Evolutionary conservation across 2,888 invertebrate genomes (phyloP).

Genomic region (Phyllotreta striolata): DNA sequence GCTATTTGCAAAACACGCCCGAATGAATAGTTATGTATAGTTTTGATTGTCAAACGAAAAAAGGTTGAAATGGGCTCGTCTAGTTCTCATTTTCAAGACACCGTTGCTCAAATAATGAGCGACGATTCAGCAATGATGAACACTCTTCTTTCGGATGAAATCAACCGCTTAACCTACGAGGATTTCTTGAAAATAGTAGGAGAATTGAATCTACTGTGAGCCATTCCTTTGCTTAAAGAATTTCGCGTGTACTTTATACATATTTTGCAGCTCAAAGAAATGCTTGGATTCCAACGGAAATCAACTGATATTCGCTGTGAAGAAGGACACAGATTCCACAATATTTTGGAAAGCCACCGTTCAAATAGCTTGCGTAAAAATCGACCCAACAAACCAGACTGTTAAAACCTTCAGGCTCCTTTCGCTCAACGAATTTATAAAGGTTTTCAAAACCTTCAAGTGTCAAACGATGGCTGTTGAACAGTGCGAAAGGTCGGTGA

Average conservation of each 20-base stretch:
- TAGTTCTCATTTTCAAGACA: constrained; percentile 49
- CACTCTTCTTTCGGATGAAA: constrained; percentile 54
- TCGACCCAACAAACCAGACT: constrained; percentile 64
- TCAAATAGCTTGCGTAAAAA: constrained; percentile 70
- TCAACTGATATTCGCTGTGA: constrained; percentile 71
- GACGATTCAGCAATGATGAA: constrained; percentile 48
- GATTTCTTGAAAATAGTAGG: constrained; percentile 67
- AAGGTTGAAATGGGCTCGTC: constrained; percentile 45
- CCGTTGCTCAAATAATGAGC: constrained; percentile 47
- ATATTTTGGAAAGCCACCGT: constrained; percentile 76
- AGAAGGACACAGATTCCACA: constrained; percentile 70
- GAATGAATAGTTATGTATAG: not conserved
- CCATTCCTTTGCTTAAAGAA: constrained; percentile 27
- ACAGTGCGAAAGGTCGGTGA: constrained; percentile 51
- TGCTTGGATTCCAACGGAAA: constrained; percentile 70
- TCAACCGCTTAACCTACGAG: constrained; percentile 63
- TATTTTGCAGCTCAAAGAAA: constrained; percentile 64
- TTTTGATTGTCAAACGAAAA: constrained; percentile 1
- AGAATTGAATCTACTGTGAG: constrained; percentile 71
- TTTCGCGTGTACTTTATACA: not conserved
- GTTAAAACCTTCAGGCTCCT: constrained; percentile 69
- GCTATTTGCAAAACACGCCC: no score
- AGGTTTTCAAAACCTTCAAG: constrained; percentile 66
- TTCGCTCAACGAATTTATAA: constrained; percentile 70
- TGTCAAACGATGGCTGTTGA: constrained; percentile 60